Percentiles rank a stretch among this genome's conserved stretches.
Conservation (phyloP, 2,797 vertebrate species). For the Gephyroberyx darwinii region DNA sequence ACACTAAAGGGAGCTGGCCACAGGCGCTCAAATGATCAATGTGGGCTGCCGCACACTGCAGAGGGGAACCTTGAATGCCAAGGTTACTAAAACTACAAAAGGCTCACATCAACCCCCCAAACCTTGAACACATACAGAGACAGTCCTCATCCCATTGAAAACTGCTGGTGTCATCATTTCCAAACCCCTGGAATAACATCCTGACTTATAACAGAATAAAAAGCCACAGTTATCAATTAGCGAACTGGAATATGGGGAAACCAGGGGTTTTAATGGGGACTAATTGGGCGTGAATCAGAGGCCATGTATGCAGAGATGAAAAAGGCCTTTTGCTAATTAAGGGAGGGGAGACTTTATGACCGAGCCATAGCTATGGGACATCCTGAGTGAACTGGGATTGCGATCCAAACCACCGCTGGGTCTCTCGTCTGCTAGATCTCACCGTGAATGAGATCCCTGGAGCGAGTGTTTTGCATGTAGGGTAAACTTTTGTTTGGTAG, state of each 20-base stretch:
- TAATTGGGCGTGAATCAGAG: constrained; percentile 75
- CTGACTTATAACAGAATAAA: constrained; percentile 54
- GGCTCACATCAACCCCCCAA: constrained; percentile 21
- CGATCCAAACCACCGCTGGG: constrained; percentile 31
- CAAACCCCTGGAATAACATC: constrained; percentile 42
- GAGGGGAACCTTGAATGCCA: constrained; percentile 56
- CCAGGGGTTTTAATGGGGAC: constrained; percentile 53
- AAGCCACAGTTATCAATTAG: constrained; percentile 68
- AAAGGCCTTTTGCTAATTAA: constrained; percentile 68
- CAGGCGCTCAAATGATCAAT: constrained; percentile 62
- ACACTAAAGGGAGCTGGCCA: constrained; percentile 64
- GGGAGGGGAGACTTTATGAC: constrained; percentile 68
- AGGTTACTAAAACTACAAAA: constrained; percentile 49
- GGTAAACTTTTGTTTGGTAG: constrained; percentile 51
- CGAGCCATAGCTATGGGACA: constrained; percentile 47
- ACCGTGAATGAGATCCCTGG: constrained; percentile 31
- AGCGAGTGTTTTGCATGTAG: constrained; percentile 9
- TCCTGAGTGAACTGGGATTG: constrained; percentile 46
- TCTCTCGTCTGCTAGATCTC: constrained; percentile 22
- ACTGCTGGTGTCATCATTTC: constrained; percentile 68
- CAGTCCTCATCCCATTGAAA: constrained; percentile 56
- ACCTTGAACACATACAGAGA: constrained; percentile 48
- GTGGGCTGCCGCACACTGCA: constrained; percentile 51
- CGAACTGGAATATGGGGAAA: constrained; percentile 54
- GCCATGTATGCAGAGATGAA: constrained; percentile 66